Percentiles rank a stretch among this genome's conserved stretches.
Evolutionary conservation across 1,140 invertebrate species (phyloP).

Genomic region (Teleopsis dalmanni): DNA sequence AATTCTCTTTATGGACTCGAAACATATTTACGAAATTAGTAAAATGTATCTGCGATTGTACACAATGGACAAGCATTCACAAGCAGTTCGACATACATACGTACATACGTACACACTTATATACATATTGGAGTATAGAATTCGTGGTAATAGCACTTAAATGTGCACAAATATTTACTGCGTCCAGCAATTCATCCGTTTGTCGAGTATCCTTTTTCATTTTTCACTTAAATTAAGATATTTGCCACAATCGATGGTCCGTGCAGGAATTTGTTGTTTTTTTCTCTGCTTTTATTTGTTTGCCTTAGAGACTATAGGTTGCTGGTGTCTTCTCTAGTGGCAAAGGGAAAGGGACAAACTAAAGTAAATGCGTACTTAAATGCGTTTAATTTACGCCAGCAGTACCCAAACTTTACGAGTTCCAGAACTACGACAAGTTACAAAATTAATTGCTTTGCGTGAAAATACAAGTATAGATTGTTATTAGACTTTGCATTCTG

Average conservation of each 20-base stretch:
- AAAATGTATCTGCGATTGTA: no score
- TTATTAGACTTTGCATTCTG: no score
- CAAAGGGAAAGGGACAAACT: no score
- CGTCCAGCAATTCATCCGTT: neutral
- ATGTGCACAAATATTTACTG: neutral
- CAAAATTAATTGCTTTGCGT: no score
- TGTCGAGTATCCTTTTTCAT: constrained; percentile 2
- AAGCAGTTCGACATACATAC: neutral
- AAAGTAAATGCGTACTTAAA: constrained; percentile 5
- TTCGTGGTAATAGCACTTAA: neutral
- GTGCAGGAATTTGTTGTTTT: neutral
- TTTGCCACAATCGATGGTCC: constrained; percentile 3
- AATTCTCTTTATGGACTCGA: no score
- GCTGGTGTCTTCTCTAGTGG: no score
- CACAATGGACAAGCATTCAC: no score
- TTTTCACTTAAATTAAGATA: constrained; percentile 2
- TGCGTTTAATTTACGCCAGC: constrained; percentile 8
- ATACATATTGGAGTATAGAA: neutral
- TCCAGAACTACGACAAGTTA: no score
- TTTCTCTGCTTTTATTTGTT: neutral
- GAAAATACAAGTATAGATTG: no score
- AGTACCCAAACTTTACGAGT: constrained; percentile 6
- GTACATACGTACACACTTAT: neutral
- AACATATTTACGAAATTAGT: no score
- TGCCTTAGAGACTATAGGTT: neutral